A percentile compares a stretch with the other conserved stretches of the same genome.
phyloP scores from a whole-genome alignment of 2,888 invertebrate species.

The Amphipyra tragopoginis region DNA sequence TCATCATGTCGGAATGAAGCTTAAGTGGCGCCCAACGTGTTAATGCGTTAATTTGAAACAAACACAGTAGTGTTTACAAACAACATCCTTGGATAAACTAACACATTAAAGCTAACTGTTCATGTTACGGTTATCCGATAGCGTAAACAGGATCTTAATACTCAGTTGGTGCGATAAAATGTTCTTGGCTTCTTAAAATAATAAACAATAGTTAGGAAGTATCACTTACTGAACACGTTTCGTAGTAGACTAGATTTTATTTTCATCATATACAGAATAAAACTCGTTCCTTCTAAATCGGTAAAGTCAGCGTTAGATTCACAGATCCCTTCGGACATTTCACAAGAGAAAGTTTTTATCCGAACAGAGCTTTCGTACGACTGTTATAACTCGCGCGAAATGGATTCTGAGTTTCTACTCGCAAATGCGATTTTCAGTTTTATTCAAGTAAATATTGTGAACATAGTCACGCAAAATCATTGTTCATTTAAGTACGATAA shows the following conservation, averaged over 20 bases:
- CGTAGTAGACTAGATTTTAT: not conserved
- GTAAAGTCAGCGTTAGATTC: conserved; percentile 30
- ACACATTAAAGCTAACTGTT: conserved; percentile 41
- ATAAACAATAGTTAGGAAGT: conserved; percentile 28
- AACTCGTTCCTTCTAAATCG: conserved; percentile 19
- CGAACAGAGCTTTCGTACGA: conserved; percentile 40
- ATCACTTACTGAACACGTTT: conserved; percentile 12
- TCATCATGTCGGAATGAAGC: conserved; percentile 20
- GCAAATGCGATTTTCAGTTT: not conserved
- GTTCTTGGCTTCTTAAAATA: conserved; percentile 33
- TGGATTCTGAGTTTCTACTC: not conserved
- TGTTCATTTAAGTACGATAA: too few relatives aligned
- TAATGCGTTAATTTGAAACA: conserved; percentile 49
- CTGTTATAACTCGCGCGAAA: conserved; percentile 30
- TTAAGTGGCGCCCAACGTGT: conserved; percentile 34
- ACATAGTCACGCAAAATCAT: too few relatives aligned
- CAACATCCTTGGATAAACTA: conserved; percentile 43
- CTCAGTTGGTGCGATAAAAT: conserved; percentile 36
- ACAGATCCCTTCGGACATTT: conserved; percentile 54
- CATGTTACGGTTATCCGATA: conserved; percentile 54
- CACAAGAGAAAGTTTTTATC: conserved; percentile 65
- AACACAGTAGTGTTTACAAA: conserved; percentile 52
- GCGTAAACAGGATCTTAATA: conserved; percentile 58
- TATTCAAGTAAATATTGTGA: not conserved
- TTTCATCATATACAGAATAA: conserved; percentile 3